Conservation (phyloP, 2,113 vertebrate species). For the Pachyramphus minor region DNA sequence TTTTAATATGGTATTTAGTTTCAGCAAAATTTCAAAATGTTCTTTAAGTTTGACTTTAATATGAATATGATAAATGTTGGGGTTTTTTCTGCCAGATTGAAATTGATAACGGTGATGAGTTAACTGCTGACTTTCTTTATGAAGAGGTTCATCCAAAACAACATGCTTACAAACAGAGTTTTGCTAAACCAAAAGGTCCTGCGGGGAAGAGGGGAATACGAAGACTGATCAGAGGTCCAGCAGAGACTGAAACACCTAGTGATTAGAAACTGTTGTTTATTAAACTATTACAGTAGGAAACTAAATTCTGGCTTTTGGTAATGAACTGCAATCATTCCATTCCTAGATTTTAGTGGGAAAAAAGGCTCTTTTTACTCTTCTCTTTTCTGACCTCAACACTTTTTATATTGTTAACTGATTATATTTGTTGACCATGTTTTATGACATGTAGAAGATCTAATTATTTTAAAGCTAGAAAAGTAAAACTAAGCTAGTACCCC, state of each 20-base stretch:
- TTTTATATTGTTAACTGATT: conserved; percentile 18
- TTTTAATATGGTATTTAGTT: not conserved
- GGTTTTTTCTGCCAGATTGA: conserved; percentile 78
- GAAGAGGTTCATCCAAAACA: conserved; percentile 97
- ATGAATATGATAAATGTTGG: not conserved
- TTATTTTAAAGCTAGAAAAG: conserved; percentile 6
- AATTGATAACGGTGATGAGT: conserved; percentile 92
- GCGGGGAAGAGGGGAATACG: conserved; percentile 88
- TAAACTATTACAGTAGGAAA: conserved; percentile 16
- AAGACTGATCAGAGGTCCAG: conserved; percentile 86
- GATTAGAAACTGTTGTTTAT: conserved; percentile 64
- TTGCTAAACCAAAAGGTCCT: conserved; percentile 94
- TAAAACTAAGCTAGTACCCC: not conserved
- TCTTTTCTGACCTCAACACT: conserved; percentile 15
- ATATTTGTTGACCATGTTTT: conserved; percentile 9
- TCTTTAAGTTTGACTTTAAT: not conserved
- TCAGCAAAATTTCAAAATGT: not conserved
- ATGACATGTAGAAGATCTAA: not conserved
- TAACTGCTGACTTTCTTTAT: conserved; percentile 93
- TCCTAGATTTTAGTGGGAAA: conserved; percentile 6
- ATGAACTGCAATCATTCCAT: conserved; percentile 72
- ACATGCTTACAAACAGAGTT: conserved; percentile 92
- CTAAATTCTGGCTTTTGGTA: conserved; percentile 57
- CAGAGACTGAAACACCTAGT: conserved; percentile 79
- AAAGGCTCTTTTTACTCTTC: conserved; percentile 17